These are phyloP conservation scores for Sakesphorus luctuosus DNA, from an alignment of 2,113 vertebrate genomes.

Conservation along the genomic window DNA sequence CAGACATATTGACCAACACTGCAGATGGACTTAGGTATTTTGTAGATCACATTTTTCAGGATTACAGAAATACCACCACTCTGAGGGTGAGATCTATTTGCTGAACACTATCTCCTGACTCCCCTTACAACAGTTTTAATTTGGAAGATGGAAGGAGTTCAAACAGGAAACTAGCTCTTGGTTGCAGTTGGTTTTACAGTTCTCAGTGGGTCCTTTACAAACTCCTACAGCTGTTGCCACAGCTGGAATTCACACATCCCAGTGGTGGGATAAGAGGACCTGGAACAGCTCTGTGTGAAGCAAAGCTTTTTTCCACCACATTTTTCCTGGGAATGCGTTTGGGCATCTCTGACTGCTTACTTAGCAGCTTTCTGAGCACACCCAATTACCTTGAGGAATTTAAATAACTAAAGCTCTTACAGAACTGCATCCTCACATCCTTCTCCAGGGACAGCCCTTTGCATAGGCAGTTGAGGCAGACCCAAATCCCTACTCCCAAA, in stretches of 20 bases:
- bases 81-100: background rate
- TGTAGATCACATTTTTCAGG: background rate
- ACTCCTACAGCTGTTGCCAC: background rate
- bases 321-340: background rate
- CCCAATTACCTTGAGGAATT: background rate
- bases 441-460: background rate
- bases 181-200: background rate
- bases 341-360: background rate
- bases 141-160: background rate
- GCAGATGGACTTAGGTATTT: background rate
- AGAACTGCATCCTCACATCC: background rate
- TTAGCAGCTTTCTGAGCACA: background rate
- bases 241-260: background rate
- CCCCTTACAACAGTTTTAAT: background rate
- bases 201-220: background rate
- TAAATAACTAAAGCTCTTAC: background rate
- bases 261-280: background rate
- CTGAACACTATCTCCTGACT: background rate
- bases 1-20: rapidly evolving
- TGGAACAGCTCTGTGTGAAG: background rate
- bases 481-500: background rate
- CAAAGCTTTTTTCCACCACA: background rate
- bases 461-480: background rate
- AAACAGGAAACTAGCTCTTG: background rate
- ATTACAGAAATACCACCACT: background rate